Base-by-base conservation (phyloP, 2,888 invertebrate genomes). In the Agrochola macilenta region DNA sequence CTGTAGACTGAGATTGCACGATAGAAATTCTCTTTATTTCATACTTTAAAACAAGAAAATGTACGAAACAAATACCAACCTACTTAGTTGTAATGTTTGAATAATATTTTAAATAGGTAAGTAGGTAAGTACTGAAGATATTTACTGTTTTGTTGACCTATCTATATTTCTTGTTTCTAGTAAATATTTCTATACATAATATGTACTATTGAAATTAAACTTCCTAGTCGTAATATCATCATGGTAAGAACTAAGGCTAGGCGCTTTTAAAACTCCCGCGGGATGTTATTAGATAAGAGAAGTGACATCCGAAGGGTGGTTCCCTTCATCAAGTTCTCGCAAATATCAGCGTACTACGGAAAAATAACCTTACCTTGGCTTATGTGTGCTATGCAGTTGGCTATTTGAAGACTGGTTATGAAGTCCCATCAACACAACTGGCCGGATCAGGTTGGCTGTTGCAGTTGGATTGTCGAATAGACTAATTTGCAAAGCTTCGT, bases 1-100 rank as follows among this genome's bases (percentile, higher is more conserved):
- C 79, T 72, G 66, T 63, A 82, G 39, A 78, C 68, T 78, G 79
- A 72, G 63, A 78, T 68, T 78, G 57, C 64, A 78, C 83, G 57
- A 77, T 78, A 68, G 52, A 65, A 82, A 70, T 61, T 66, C 12
- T 78, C 35, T 81, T 76, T 61, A 76, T 57, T 82, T 66, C 30
- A 61, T 77, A 30, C n/a, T 35, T 58, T 43, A 26, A 52, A 74
- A 68, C 43, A 43, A 26, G 26, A 70, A 61, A 66, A 66, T 63
- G 14, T 57, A 30, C 14, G 14, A 57, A 65, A 61, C 5, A 69
- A 69, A 43, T 79, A n/a, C 26, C 2, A 71, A 30, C 23, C 9
- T 54, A 52, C 26, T 35, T 63, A 35, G 30, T n/a, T 75, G 17
- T 26, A 46, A 52, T 46, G 9, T 30, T 65, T 14, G 17, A 52